Evolutionary conservation across 2,888 invertebrate species (phyloP), one percentile per base, ranked within the genome.

Genomic region (Blastobasis adustella): DNA sequence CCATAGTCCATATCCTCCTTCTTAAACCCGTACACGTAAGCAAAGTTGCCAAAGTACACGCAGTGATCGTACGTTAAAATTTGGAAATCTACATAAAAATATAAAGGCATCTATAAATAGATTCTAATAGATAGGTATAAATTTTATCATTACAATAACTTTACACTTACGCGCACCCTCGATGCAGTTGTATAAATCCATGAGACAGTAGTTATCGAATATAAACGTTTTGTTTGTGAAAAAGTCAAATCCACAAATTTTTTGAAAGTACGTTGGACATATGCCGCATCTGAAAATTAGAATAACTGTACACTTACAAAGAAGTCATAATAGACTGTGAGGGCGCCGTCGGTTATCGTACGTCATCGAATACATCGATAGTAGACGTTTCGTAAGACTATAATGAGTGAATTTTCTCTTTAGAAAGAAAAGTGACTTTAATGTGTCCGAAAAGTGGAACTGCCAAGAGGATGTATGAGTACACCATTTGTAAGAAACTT

Each of bases 131-230:
- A 45, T 37, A 38, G 41, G 47, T 44, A 49, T 9, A 8, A 8
- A 5, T 7, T 5, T 5, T 8, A 8, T 42, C 3, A 42, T 7
- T 42, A 8, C 45, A 37, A 41, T 42, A 47, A 46, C 1, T 10
- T 8, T 8, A 8, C 1, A 67, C 70, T 46, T 62, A 87, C 87
- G 66, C 49, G 82, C 72, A 44, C 67, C 79, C 54, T 79, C 67
- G 6, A 82, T 66, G 59, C 87, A 88, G 63, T 88, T 87, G 55
- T 74, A 79, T n/a, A 87, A 54, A 55, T 87, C 85, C 87, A 88
- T 84, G 45, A 87, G 47, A 57, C 87, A 87, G 58, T 82, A 76
- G 55, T 87, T 88, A 65, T 88, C 87, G 57, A 87, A 87, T 58
- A 87, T 79, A 54, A 53, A 75, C 0, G 87, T 84, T 0, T 65